Conservation (phyloP, 2,888 invertebrate genomes). For the Hemicrepidius hirtus region DNA sequence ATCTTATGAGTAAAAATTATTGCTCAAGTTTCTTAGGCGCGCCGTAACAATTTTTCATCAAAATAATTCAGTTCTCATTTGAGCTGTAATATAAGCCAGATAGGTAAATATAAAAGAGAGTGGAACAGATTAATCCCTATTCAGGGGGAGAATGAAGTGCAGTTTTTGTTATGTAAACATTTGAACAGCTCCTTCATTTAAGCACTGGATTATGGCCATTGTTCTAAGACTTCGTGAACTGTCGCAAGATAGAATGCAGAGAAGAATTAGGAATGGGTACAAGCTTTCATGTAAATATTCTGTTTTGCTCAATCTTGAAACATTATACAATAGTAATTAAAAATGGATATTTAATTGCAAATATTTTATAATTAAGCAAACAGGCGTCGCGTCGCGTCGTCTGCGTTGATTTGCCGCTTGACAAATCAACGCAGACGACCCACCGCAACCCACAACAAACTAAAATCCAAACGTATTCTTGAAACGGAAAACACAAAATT, state of each 20-base stretch:
- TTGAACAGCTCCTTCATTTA: slow-evolving; percentile 37
- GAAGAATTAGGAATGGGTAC: slow-evolving; percentile 8
- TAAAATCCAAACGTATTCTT: no score
- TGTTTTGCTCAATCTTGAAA: not conserved
- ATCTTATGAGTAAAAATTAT: no score
- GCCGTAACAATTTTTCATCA: no score
- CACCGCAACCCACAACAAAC: no score
- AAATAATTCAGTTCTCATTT: not conserved
- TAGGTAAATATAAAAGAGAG: slow-evolving; percentile 24
- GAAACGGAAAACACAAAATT: no score
- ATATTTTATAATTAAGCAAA: no score
- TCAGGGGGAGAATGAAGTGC: slow-evolving; percentile 31
- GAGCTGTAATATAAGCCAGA: slow-evolving; percentile 15
- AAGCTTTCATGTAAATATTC: slow-evolving; percentile 6
- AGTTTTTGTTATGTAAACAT: slow-evolving; percentile 39
- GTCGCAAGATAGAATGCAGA: slow-evolving; percentile 1
- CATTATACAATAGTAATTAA: not conserved
- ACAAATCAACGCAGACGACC: no score
- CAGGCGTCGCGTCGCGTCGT: no score
- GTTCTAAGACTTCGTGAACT: slow-evolving; percentile 28
- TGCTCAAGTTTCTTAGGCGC: no score
- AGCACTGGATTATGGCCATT: slow-evolving; percentile 35
- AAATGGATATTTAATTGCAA: not conserved
- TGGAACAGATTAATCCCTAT: slow-evolving; percentile 28
- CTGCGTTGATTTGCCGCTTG: no score